Evolutionary conservation across 2,113 vertebrate species (phyloP).

Genomic region (Mesembrinibis cayennensis): DNA sequence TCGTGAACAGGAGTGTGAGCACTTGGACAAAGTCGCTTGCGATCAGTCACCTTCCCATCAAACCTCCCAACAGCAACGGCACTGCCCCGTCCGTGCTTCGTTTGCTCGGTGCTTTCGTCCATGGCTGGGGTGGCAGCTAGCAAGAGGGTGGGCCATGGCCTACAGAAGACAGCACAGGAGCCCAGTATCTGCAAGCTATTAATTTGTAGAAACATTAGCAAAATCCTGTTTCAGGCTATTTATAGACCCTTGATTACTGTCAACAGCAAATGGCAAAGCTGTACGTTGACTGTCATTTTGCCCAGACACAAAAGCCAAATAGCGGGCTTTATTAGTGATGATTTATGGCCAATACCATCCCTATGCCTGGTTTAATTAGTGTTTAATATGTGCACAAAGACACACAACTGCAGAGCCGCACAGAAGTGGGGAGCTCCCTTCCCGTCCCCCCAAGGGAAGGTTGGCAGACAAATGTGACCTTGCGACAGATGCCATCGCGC

Average conservation of each 20-base stretch:
- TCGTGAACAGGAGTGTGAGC: rapidly evolving
- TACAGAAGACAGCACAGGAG: not conserved
- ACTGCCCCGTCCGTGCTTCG: too few species aligned
- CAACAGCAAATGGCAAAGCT: not conserved
- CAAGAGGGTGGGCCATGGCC: too few species aligned
- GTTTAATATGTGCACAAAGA: not conserved
- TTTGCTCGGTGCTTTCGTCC: rapidly evolving
- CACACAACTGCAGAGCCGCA: not conserved
- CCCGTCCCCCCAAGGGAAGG: not conserved
- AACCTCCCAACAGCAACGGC: not conserved
- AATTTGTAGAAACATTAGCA: rapidly evolving
- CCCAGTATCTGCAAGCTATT: rapidly evolving
- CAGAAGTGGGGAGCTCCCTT: not conserved
- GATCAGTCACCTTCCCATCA: not conserved
- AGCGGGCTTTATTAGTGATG: rapidly evolving
- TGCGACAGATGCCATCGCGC: not conserved
- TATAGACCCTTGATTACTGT: not conserved
- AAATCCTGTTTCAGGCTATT: not conserved
- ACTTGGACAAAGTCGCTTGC: rapidly evolving
- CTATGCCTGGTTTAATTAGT: rapidly evolving
- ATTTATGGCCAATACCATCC: not conserved
- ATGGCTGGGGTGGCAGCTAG: not conserved
- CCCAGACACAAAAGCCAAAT: not conserved
- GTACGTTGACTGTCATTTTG: rapidly evolving
- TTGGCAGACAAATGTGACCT: rapidly evolving